Percentiles rank a stretch among this genome's conserved stretches.
These are phyloP conservation scores for Lepus timidus DNA, from an alignment of 2,113 vertebrate genomes.

Conservation along the genomic window DNA sequence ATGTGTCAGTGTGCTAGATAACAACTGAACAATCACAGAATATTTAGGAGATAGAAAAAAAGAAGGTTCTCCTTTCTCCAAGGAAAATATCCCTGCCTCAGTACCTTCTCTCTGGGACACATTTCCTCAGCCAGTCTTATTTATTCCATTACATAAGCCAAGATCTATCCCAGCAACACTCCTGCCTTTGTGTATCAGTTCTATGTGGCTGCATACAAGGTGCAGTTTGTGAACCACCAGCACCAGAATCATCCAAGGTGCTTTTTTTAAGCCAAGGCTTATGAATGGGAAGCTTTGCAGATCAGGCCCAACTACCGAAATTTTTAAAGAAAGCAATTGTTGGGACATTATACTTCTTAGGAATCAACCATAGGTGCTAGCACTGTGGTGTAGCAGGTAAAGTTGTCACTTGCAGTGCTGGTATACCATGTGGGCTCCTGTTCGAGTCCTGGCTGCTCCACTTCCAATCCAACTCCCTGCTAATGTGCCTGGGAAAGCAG, in stretches of 20 bases:
- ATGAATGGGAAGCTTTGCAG: not conserved
- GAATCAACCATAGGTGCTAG: not conserved
- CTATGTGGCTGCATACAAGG: not conserved
- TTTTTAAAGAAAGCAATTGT: not conserved
- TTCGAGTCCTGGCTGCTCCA: too few relatives aligned
- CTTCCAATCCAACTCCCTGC: too few relatives aligned
- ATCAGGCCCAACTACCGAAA: not conserved
- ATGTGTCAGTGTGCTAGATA: not conserved
- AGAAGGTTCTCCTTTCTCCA: not conserved
- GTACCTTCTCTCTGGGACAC: not conserved
- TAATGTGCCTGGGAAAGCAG: too few relatives aligned
- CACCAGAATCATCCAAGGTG: not conserved
- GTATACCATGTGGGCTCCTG: too few relatives aligned
- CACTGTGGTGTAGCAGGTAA: too few relatives aligned
- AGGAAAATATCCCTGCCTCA: not conserved
- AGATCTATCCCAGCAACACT: not conserved
- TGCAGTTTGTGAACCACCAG: not conserved
- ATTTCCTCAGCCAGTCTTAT: not conserved
- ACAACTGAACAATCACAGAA: not conserved
- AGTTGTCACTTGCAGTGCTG: too few relatives aligned
- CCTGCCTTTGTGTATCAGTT: not conserved
- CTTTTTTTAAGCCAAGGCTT: not conserved
- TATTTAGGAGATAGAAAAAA: constrained; percentile 9
- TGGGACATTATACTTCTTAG: not conserved
- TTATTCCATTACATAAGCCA: not conserved